Conservation (phyloP, 2,888 invertebrate genomes). For the Timema podura region DNA sequence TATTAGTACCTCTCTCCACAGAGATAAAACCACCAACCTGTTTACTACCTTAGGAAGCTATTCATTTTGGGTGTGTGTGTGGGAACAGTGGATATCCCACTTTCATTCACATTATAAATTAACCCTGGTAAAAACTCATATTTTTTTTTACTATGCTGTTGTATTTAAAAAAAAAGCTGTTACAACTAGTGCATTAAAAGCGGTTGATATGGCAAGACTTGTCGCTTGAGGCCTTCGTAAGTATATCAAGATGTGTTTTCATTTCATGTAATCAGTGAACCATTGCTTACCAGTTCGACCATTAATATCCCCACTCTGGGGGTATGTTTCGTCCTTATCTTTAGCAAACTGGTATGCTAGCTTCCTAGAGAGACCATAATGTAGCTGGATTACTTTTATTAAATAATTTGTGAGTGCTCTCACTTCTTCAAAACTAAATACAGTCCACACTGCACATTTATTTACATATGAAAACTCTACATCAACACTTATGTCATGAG, state of each 20-base stretch:
- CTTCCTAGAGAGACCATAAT: conserved; percentile 12
- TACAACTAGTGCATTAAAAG: neutral
- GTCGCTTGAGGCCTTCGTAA: conserved; percentile 1
- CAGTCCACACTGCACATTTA: conserved; percentile 10
- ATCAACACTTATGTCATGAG: neutral
- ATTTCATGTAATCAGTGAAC: neutral
- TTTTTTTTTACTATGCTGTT: too few species aligned
- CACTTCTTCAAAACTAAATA: conserved; percentile 8
- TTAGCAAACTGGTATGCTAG: conserved; percentile 2
- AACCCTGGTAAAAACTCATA: too few species aligned
- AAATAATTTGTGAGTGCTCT: conserved; percentile 7
- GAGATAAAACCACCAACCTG: neutral
- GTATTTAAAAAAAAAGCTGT: neutral
- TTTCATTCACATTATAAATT: too few species aligned
- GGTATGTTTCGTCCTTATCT: neutral
- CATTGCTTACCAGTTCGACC: neutral
- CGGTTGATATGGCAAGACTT: neutral
- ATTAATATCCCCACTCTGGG: neutral
- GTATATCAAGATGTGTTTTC: neutral
- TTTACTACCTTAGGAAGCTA: neutral
- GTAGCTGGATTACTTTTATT: conserved; percentile 2
- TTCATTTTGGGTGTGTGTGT: neutral
- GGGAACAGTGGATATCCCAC: too few species aligned
- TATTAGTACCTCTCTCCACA: neutral
- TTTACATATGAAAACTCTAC: conserved; percentile 8